Evolutionary conservation across 2,888 invertebrate genomes (phyloP).

Genomic region (Stenurella melanura): DNA sequence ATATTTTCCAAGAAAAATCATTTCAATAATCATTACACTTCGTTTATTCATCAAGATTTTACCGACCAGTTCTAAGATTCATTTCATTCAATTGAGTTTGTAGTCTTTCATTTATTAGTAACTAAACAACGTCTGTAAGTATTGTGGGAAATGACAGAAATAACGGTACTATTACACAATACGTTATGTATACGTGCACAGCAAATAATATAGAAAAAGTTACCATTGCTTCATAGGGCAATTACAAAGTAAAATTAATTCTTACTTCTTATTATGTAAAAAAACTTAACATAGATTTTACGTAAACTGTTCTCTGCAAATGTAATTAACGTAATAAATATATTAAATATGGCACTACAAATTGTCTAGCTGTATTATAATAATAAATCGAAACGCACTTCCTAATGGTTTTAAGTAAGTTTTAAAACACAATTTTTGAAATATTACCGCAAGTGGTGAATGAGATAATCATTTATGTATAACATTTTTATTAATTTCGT

Average conservation of each 20-base stretch:
- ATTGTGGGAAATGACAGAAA: conserved; percentile 4
- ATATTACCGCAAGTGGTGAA: too few relatives aligned
- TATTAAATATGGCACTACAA: background rate
- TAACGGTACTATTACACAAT: background rate
- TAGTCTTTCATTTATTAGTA: background rate
- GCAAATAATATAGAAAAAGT: conserved; percentile 3
- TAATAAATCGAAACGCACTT: background rate
- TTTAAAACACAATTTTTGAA: too few relatives aligned
- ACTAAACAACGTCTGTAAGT: background rate
- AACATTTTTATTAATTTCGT: too few relatives aligned
- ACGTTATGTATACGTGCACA: conserved; percentile 7
- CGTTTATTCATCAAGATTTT: too few relatives aligned
- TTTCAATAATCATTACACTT: too few relatives aligned
- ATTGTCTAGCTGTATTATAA: background rate
- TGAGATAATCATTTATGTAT: too few relatives aligned
- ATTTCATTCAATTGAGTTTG: background rate
- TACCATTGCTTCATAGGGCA: conserved; percentile 1
- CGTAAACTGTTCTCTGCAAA: background rate
- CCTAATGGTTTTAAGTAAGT: too few relatives aligned
- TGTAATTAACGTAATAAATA: background rate
- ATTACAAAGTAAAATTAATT: background rate
- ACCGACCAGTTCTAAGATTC: background rate
- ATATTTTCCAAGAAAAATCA: too few relatives aligned
- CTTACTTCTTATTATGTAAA: background rate
- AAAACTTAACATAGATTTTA: background rate